Evolutionary conservation across 2,113 vertebrate genomes (phyloP).

Genomic region (Oncorhynchus mykiss): DNA sequence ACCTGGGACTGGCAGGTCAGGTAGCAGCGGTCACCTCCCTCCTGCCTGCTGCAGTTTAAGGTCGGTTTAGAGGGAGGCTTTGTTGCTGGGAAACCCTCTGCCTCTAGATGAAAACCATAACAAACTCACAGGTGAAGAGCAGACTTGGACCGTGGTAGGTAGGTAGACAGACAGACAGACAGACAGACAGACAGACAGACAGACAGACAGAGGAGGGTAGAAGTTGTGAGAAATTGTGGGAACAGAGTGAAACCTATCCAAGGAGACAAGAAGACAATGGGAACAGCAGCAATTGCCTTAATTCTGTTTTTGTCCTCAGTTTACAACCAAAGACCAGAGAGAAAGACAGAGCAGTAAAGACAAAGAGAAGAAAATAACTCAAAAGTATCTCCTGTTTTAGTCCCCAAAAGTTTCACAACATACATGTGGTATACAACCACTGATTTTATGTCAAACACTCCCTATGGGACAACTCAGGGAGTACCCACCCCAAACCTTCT

Average conservation of each 20-base stretch:
- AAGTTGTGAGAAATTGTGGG: background rate
- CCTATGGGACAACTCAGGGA: slow-evolving; percentile 2
- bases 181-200: background rate
- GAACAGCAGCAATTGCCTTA: slow-evolving; percentile 9
- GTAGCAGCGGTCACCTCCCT: slow-evolving; percentile 87
- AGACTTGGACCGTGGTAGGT: slow-evolving; percentile 14
- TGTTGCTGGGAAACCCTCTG: slow-evolving; percentile 75
- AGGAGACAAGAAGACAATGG: slow-evolving; percentile 2
- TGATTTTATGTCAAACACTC: background rate
- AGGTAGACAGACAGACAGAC: background rate
- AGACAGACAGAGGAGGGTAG: background rate
- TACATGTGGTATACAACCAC: slow-evolving; percentile 11
- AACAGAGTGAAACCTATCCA: slow-evolving; percentile 20
- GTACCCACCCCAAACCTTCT: background rate
- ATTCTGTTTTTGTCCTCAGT: slow-evolving; percentile 29
- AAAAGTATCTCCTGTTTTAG: slow-evolving; percentile 97
- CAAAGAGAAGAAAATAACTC: slow-evolving; percentile 70
- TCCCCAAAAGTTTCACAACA: slow-evolving; percentile 35
- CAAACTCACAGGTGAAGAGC: slow-evolving; percentile 70
- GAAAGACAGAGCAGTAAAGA: slow-evolving; percentile 21
- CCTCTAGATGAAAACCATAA: slow-evolving; percentile 85
- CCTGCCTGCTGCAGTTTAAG: slow-evolving; percentile 87
- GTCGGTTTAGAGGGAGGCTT: slow-evolving; percentile 74
- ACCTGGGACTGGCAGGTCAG: slow-evolving; percentile 88
- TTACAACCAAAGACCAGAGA: slow-evolving; percentile 30